Conservation (phyloP, 2,888 invertebrate genomes). For the Andrena bicolor region DNA sequence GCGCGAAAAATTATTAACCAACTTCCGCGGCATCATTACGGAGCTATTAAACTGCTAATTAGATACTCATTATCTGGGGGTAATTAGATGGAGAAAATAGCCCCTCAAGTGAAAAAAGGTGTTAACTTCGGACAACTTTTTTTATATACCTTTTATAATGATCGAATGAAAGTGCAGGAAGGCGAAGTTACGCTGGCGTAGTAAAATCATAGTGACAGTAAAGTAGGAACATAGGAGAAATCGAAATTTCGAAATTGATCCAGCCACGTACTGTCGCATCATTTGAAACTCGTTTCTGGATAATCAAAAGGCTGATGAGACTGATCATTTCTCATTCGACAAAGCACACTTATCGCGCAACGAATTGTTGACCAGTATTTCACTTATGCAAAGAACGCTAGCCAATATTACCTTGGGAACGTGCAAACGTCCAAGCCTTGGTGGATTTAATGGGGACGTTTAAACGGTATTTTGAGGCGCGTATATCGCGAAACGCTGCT, state of each 20-base stretch:
- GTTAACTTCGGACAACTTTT: slow-evolving; percentile 19
- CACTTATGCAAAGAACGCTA: slow-evolving; percentile 17
- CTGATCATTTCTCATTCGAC: background rate
- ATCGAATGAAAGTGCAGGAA: slow-evolving; percentile 11
- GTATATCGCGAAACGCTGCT: slow-evolving; percentile 13
- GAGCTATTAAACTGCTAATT: slow-evolving; percentile 21
- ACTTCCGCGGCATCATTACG: slow-evolving; percentile 4
- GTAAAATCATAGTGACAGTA: background rate
- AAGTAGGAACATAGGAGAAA: background rate
- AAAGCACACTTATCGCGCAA: background rate
- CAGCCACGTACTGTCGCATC: background rate
- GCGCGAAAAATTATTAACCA: slow-evolving; percentile 10
- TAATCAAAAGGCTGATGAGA: background rate
- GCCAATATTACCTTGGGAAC: background rate
- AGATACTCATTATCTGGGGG: slow-evolving; percentile 1
- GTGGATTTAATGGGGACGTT: slow-evolving; percentile 1
- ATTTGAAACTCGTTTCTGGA: background rate
- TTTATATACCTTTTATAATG: slow-evolving; percentile 13
- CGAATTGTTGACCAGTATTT: slow-evolving; percentile 24
- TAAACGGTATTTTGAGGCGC: slow-evolving; percentile 24
- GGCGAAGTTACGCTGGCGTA: background rate
- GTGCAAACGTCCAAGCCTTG: background rate
- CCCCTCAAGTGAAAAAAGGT: slow-evolving; percentile 19
- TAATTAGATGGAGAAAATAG: slow-evolving; percentile 13
- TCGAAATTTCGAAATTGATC: no score